A percentile compares a stretch with the other conserved stretches of the same genome.
phyloP scores from a whole-genome alignment of 2,797 vertebrate genomes.

The Peromyscus melanophrys region DNA sequence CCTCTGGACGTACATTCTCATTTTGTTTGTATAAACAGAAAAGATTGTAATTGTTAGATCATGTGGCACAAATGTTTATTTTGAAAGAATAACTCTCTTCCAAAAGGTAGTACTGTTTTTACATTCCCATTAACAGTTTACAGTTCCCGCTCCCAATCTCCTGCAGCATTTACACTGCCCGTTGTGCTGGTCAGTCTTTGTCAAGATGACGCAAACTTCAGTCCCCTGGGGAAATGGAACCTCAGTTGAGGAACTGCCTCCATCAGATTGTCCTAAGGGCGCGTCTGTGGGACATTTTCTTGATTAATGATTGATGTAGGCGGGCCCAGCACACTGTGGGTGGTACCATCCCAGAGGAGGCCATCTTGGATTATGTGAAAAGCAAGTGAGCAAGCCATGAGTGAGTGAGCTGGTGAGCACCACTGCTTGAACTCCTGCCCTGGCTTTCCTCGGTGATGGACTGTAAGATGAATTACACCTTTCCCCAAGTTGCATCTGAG shows the following conservation, averaged over 20 bases:
- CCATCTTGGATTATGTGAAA: background rate
- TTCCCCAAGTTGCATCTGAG: background rate
- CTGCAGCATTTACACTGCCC: background rate
- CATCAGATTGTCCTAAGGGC: background rate
- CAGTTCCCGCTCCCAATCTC: background rate
- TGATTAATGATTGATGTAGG: background rate
- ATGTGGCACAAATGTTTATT: slow-evolving; percentile 9
- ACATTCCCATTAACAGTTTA: background rate
- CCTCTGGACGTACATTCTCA: background rate
- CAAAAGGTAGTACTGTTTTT: background rate
- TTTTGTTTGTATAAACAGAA: background rate
- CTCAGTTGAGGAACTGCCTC: background rate
- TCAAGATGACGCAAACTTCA: background rate
- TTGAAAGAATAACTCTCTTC: slow-evolving; percentile 7
- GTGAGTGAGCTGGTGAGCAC: no score
- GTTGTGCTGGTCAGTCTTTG: background rate
- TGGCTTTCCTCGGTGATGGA: background rate
- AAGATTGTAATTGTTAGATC: background rate
- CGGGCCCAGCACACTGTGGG: background rate
- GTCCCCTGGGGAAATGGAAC: background rate
- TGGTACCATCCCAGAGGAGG: background rate
- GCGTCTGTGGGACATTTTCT: background rate
- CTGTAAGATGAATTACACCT: background rate
- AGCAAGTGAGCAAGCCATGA: no score
- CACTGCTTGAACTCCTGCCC: no score